Base-by-base conservation (phyloP, 2,113 vertebrate genomes). In the Pterocles burchelli region DNA sequence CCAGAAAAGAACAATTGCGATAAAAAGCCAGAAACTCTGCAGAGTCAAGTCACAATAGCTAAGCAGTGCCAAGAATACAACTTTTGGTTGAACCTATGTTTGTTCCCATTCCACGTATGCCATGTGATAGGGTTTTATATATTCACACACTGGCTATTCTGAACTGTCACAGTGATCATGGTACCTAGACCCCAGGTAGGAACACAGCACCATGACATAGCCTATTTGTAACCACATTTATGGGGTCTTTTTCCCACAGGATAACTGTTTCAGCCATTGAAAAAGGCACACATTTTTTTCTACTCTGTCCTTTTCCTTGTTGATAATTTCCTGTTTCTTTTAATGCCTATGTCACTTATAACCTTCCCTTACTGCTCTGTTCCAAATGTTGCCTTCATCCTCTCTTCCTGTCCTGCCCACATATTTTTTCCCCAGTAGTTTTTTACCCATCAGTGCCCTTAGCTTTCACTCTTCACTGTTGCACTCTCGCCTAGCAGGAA, bases 71-170 rank as follows among this genome's bases (percentile, higher is more conserved):
- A 77, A 49, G 12, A 54, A 28, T 21, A 71, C 24, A 20, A 11
- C 22, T 84, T 80, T 43, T 0, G 0, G 14, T 26, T 59, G 36
- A 84, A 77, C 4, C 31, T 5, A 0, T 31, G 6, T 80, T 80
- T 81, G 7, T 41, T 45, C 7, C 43, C 16, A 31, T 49, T 85
- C 33, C 26, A 55, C 1, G 2, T 8, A 9, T 19, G 17, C 13
- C 2, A 0, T 10, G 7, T 46, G 16, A 46, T 2, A 66, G 25
- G 29, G 34, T 51, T 91, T 78, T 45, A 22, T 33, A 3, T 33
- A 3, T 51, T 73, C 49, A 68, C n/a, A 48, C 9, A 22, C 8
- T 54, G 66, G 13, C n/a, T 76, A 13, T 57, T 76, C 52, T 88
- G 20, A 55, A n/a, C n/a, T 54, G 36, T 13, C 28, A 74, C 46